phyloP scores from a whole-genome alignment of 2,113 vertebrate genomes.

The mouse (Mus musculus) region GRCm39 chr9:86911501-86912000 shows the following conservation, averaged over 20 bases:
- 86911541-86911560: slow-evolving; percentile 87
- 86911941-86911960: background rate
- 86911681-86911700: background rate
- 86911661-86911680: background rate
- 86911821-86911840: slow-evolving; percentile 17
- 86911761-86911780: slow-evolving; percentile 38
- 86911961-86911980: background rate
- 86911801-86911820: slow-evolving; percentile 56
- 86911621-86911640: slow-evolving; percentile 95
- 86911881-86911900: background rate
- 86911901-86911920: slow-evolving; percentile 7
- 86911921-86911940: background rate
- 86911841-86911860: background rate
- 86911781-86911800: slow-evolving; percentile 13
- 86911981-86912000: background rate
- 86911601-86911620: slow-evolving; percentile 97
- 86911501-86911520: slow-evolving; percentile 49
- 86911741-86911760: slow-evolving; percentile 17
- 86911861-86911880: background rate
- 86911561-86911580: slow-evolving; percentile 96
- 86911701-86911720: background rate
- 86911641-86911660: slow-evolving; percentile 98
- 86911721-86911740: background rate
- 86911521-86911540: slow-evolving; percentile 44
- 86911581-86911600: slow-evolving; percentile 98